Percentiles rank a stretch among this genome's conserved stretches.
Conservation (phyloP, 2,797 vertebrate species). For the Scleropages formosus region DNA sequence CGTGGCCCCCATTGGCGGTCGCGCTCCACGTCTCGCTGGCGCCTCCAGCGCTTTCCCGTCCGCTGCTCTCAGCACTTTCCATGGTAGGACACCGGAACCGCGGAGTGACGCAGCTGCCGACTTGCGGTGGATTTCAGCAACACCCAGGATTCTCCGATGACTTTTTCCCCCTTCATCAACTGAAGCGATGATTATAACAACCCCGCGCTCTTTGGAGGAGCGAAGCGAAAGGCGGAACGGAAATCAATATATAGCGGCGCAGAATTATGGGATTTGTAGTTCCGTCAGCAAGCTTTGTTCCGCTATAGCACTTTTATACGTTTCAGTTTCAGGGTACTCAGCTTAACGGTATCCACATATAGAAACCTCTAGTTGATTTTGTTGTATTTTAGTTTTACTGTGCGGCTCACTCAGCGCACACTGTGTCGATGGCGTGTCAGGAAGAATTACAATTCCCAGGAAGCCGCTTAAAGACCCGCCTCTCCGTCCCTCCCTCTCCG, state of each 20-base stretch:
- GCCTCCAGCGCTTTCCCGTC: conserved; percentile 56
- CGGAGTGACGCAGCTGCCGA: conserved; percentile 13
- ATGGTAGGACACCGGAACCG: conserved; percentile 42
- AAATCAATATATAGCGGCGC: not conserved
- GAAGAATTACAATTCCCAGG: conserved; percentile 67
- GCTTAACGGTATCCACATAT: not conserved
- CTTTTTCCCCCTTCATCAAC: conserved; percentile 39
- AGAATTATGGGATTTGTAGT: conserved; percentile 51
- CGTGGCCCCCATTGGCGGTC: conserved; percentile 50
- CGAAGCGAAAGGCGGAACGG: not conserved
- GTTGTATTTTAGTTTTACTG: not conserved
- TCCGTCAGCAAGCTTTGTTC: conserved; percentile 8
- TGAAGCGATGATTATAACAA: conserved; percentile 62
- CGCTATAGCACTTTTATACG: not conserved
- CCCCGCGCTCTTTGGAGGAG: conserved; percentile 12
- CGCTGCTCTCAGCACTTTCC: conserved; percentile 65
- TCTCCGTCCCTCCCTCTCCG: conserved; percentile 52
- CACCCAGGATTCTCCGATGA: conserved; percentile 55
- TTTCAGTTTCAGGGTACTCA: not conserved
- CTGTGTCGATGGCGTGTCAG: not conserved
- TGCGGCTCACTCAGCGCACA: not conserved
- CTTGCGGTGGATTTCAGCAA: conserved; percentile 70
- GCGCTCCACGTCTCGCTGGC: conserved; percentile 56
- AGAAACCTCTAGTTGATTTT: not conserved
- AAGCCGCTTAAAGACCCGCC: conserved; percentile 34